Percentiles rank a stretch among this genome's conserved stretches.
phyloP scores from a whole-genome alignment of 2,888 invertebrate species.

The Hedya salicella region DNA sequence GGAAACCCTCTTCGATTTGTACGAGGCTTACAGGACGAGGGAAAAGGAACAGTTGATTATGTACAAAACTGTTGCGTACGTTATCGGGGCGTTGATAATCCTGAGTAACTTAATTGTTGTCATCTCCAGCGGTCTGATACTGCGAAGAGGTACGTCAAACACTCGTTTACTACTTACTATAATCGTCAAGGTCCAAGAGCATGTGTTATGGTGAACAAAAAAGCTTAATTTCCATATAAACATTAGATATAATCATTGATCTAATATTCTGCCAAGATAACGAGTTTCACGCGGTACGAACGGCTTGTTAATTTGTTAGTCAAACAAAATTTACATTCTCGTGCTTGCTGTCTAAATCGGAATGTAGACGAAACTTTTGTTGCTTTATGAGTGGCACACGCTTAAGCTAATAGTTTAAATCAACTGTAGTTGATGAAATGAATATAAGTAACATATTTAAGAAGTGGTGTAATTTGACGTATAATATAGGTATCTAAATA shows the following conservation, averaged over 20 bases:
- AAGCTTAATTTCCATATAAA: slow-evolving; percentile 5
- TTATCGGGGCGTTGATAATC: slow-evolving; percentile 83
- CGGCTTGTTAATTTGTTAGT: slow-evolving; percentile 24
- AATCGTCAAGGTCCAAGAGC: slow-evolving; percentile 14
- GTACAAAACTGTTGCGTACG: slow-evolving; percentile 83
- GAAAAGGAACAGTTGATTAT: slow-evolving; percentile 74
- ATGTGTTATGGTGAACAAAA: background rate
- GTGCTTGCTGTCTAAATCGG: background rate
- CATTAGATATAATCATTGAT: background rate
- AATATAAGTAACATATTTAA: background rate
- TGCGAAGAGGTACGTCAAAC: slow-evolving; percentile 83
- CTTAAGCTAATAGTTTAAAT: slow-evolving; percentile 29
- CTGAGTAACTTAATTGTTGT: slow-evolving; percentile 86
- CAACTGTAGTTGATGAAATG: slow-evolving; percentile 20
- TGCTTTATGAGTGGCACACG: slow-evolving; percentile 23
- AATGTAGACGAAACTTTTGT: slow-evolving; percentile 24
- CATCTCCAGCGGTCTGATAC: slow-evolving; percentile 87
- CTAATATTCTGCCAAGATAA: slow-evolving; percentile 10
- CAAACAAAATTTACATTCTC: slow-evolving; percentile 28
- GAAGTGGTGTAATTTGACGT: background rate
- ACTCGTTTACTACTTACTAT: slow-evolving; percentile 6
- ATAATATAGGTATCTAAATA: background rate
- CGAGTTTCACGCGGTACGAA: slow-evolving; percentile 15
- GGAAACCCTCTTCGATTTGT: slow-evolving; percentile 61
- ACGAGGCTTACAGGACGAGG: slow-evolving; percentile 65